phyloP scores from a whole-genome alignment of 2,113 vertebrate genomes.

The Eudorcas thomsonii region DNA sequence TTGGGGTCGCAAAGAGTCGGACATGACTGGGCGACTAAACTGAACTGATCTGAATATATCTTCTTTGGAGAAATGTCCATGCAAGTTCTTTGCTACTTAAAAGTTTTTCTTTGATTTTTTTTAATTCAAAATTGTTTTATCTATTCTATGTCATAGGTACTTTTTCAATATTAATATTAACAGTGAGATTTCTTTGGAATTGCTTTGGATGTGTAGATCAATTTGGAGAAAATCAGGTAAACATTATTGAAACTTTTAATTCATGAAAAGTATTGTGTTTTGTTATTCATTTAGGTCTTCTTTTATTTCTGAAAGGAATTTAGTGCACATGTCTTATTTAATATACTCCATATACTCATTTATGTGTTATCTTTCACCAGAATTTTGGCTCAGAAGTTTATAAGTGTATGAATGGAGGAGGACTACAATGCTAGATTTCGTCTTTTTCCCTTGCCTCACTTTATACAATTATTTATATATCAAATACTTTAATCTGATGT shows the following conservation, averaged over 20 bases:
- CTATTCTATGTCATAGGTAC: not conserved
- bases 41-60: not conserved
- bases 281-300: not conserved
- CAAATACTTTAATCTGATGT: not conserved
- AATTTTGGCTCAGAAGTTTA: not conserved
- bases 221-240: not conserved
- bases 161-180: not conserved
- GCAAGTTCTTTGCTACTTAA: not conserved
- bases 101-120: not conserved
- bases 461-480: not conserved
- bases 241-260: not conserved
- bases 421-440: not conserved
- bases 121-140: not conserved
- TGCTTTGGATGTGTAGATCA: not conserved
- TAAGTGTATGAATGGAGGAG: not conserved
- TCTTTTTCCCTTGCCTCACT: not conserved
- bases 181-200: not conserved
- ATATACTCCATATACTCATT: not conserved
- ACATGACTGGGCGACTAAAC: accelerated
- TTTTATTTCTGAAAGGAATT: not conserved
- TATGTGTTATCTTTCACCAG: not conserved
- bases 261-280: not conserved
- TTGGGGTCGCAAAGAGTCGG: accelerated
- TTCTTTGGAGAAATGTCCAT: not conserved
- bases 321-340: not conserved